These are phyloP conservation scores for Dipodomys stephensi DNA, from an alignment of 2,113 vertebrate genomes.

Conservation along the genomic window DNA sequence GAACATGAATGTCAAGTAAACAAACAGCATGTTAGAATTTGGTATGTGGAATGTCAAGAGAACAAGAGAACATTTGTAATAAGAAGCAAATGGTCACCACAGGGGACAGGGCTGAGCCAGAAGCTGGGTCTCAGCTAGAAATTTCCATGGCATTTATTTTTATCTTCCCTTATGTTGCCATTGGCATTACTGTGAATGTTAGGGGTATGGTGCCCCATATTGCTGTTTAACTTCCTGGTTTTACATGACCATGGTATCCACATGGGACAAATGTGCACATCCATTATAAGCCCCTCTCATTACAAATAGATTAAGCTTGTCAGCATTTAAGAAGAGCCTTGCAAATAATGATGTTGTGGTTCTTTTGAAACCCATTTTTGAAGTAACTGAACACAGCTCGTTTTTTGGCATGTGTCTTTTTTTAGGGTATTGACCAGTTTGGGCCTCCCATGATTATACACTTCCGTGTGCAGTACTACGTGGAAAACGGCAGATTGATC, in stretches of 20 bases:
- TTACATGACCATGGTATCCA: not conserved
- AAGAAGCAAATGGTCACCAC: conserved; percentile 81
- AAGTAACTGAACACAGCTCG: not conserved
- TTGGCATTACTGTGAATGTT: conserved; percentile 60
- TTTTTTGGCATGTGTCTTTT: conserved; percentile 50
- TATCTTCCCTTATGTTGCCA: conserved; percentile 74
- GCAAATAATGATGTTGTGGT: not conserved
- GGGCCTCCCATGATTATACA: conserved; percentile 99
- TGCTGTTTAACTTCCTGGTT: conserved; percentile 15
- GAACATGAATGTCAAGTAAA: conserved; percentile 67
- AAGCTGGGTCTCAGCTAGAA: conserved; percentile 71
- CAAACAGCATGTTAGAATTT: conserved; percentile 72
- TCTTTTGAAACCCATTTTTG: conserved; percentile 50
- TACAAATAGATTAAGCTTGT: not conserved
- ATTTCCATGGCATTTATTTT: conserved; percentile 78
- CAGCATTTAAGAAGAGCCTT: not conserved
- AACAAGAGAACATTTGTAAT: conserved; percentile 76
- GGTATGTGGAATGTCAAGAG: conserved; percentile 73
- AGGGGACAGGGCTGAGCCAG: conserved; percentile 68
- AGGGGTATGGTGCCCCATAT: not conserved
- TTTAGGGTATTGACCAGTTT: conserved; percentile 98
- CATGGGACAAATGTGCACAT: not conserved
- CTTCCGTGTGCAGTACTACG: conserved; percentile 99
- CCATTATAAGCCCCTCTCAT: not conserved
- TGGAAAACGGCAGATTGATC: conserved; percentile 97